These are phyloP conservation scores for Ctenopoma kingsleyae DNA, from an alignment of 2,797 vertebrate genomes.

Conservation along the genomic window DNA sequence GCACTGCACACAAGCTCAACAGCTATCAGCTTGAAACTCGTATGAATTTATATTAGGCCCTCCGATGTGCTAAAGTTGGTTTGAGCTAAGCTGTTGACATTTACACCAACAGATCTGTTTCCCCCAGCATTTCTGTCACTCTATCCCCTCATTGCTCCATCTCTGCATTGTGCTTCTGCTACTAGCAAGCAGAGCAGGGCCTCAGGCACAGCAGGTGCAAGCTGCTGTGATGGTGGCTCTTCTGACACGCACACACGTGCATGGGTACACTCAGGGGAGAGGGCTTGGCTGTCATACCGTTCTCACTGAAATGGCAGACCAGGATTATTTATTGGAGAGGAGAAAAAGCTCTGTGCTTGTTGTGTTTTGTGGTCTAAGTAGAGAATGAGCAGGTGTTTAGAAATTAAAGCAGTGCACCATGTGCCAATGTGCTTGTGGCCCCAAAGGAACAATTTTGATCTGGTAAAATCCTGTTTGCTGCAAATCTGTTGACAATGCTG, in stretches of 20 bases:
- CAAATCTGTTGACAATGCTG: slow-evolving; percentile 60
- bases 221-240: slow-evolving; percentile 67
- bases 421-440: slow-evolving; percentile 45
- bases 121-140: slow-evolving; percentile 33
- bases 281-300: slow-evolving; percentile 48
- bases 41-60: slow-evolving; percentile 57
- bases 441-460: slow-evolving; percentile 52
- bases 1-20: slow-evolving; percentile 41
- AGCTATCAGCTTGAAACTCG: slow-evolving; percentile 38
- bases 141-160: slow-evolving; percentile 36
- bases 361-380: slow-evolving; percentile 48
- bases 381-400: slow-evolving; percentile 73
- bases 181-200: slow-evolving; percentile 52
- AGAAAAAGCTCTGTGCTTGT: slow-evolving; percentile 37
- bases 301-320: slow-evolving; percentile 57
- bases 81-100: slow-evolving; percentile 68
- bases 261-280: slow-evolving; percentile 54
- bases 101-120: slow-evolving; percentile 52
- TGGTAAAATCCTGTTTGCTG: slow-evolving; percentile 56
- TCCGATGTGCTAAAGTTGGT: slow-evolving; percentile 42
- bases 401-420: slow-evolving; percentile 56
- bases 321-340: slow-evolving; percentile 55
- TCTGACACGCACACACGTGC: slow-evolving; percentile 43
- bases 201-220: slow-evolving; percentile 74
- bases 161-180: slow-evolving; percentile 52